Conservation (phyloP, 2,113 vertebrate species). For the Amblyopsis rosae region DNA sequence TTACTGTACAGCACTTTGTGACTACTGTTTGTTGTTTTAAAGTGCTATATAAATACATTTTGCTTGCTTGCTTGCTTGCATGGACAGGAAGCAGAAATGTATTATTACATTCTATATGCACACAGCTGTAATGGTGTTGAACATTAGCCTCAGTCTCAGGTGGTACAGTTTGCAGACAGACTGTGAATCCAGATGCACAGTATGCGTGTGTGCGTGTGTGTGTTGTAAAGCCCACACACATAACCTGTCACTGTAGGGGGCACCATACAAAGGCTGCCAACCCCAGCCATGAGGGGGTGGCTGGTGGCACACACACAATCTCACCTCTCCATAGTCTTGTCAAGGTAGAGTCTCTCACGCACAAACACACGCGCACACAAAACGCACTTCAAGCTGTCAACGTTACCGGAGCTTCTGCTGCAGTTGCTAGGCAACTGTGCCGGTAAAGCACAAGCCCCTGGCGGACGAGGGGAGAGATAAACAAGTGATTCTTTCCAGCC, state of each 20-base stretch:
- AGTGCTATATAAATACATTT: too few relatives aligned
- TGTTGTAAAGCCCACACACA: background rate
- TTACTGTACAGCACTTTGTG: too few relatives aligned
- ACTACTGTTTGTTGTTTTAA: too few relatives aligned
- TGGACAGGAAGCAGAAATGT: too few relatives aligned
- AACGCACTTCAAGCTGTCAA: conserved; percentile 20
- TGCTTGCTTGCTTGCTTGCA: too few relatives aligned
- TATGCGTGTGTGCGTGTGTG: conserved; percentile 5
- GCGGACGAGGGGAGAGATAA: conserved; percentile 50
- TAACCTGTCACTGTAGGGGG: conserved; percentile 3
- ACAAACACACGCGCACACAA: conserved; percentile 12
- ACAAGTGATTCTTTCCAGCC: conserved; percentile 59
- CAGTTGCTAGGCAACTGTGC: conserved; percentile 72
- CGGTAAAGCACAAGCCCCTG: conserved; percentile 53
- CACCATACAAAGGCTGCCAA: conserved; percentile 39
- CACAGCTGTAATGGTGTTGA: too few relatives aligned
- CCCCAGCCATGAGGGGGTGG: background rate
- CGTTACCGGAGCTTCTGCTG: conserved; percentile 39
- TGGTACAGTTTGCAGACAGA: too few relatives aligned
- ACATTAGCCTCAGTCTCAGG: too few relatives aligned
- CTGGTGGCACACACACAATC: conserved; percentile 6
- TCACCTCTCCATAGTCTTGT: conserved; percentile 28
- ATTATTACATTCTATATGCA: too few relatives aligned
- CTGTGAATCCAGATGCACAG: background rate
- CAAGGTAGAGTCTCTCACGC: conserved; percentile 18